Evolutionary conservation across 2,113 vertebrate genomes (phyloP), one percentile per base, ranked within the genome.

Genomic region (Ellobius talpinus): DNA sequence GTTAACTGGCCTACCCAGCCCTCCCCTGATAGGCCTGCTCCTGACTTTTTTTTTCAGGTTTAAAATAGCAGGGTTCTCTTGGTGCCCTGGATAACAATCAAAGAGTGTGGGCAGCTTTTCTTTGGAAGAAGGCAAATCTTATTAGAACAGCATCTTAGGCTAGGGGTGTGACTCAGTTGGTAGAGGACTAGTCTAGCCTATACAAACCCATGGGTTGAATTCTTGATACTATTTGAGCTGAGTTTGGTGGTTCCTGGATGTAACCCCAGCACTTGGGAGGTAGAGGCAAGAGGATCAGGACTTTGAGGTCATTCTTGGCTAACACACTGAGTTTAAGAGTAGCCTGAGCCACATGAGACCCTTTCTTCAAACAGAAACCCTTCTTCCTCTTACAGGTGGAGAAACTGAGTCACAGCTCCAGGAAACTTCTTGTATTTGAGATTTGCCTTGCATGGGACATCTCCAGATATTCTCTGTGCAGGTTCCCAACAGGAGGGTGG

Each of bases 21-120:
- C 7, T 14, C 11, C 39, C 42, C 26, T 29, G 12, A 65, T 4
- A 13, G 66, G 24, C 50, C 10, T 4, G 31, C 4, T 21, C 23
- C 2, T 36, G 2, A 10, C 31, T 10, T 17, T 85, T 33, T 33
- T 70, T 70, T 33, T 68, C 21, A 3, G 21, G 14, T n/a, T 50
- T 6, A 29, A 11, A 29, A 31, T 14, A 45, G 4, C 42, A 21
- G 42, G 19, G 58, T 63, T 74, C 72, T 61, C 39, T 45, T 10
- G 13, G 50, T 39, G 39, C 76, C 45, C 21, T 8, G 11, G 45
- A 52, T 16, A 66, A 61, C 0, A 23, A 36, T 1, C 29, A 3
- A 1, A n/a, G 39, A 55, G 14, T 66, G 23, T 24, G 3, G 14
- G 10, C 36, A 9, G 17, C 7, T 33, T 9, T 3, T 1, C 19